Conservation (phyloP, 2,888 invertebrate species). For the Lacanobia wlatinum region DNA sequence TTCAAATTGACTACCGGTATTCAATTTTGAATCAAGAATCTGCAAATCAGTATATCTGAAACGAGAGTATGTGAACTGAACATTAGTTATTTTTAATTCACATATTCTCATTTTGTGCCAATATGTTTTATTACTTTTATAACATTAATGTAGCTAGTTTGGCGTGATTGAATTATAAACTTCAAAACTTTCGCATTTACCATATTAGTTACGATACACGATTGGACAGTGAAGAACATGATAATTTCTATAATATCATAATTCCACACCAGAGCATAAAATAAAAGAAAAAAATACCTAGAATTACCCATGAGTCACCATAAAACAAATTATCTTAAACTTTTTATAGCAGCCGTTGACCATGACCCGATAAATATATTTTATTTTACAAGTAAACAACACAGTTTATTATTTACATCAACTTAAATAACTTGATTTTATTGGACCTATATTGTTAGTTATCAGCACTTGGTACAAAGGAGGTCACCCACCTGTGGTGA, state of each 20-base stretch:
- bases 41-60: too few relatives aligned
- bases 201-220: constrained; percentile 1
- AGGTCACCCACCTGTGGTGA: constrained; percentile 49
- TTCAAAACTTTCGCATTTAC: constrained; percentile 10
- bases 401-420: constrained; percentile 15
- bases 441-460: constrained; percentile 13
- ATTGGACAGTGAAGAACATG: not conserved
- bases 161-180: constrained; percentile 12
- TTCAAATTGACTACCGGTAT: too few relatives aligned
- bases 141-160: not conserved
- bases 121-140: not conserved
- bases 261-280: not conserved
- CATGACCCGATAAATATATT: constrained; percentile 29
- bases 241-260: not conserved
- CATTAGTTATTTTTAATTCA: too few relatives aligned
- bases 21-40: too few relatives aligned
- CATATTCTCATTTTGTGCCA: constrained; percentile 3
- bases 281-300: not conserved
- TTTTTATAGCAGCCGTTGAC: constrained; percentile 20
- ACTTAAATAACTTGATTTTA: constrained; percentile 11
- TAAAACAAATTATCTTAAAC: not conserved
- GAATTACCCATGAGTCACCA: constrained; percentile 16
- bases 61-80: too few relatives aligned
- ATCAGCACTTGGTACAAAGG: constrained; percentile 58
- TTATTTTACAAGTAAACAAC: constrained; percentile 28